Evolutionary conservation across 2,113 vertebrate genomes (phyloP).

Genomic region (Eidolon helvum): DNA sequence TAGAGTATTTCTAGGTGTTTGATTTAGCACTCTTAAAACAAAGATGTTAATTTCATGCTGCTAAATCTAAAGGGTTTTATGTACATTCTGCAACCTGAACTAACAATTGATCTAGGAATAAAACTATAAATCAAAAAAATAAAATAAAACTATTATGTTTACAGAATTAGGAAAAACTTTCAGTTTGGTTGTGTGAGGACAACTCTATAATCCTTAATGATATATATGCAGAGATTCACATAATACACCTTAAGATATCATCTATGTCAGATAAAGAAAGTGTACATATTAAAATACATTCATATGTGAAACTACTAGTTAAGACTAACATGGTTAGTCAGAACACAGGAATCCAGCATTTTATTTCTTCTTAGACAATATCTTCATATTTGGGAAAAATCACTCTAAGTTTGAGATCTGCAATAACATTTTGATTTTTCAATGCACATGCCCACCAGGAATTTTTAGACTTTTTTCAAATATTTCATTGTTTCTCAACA

Average conservation of each 20-base stretch:
- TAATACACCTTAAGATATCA: constrained; percentile 1
- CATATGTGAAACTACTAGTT: not conserved
- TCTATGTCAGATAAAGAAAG: not conserved
- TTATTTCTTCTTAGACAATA: not conserved
- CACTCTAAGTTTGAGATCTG: constrained; percentile 1
- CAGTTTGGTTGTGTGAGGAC: not conserved
- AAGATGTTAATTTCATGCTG: not conserved
- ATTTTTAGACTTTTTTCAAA: constrained; percentile 19
- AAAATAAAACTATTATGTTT: not conserved
- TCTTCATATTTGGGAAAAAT: not conserved
- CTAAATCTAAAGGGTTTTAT: not conserved
- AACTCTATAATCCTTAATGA: not conserved
- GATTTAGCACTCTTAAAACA: not conserved
- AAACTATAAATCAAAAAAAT: constrained; percentile 26
- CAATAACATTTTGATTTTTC: not conserved
- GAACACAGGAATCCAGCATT: not conserved
- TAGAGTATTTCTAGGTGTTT: not conserved
- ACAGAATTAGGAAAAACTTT: constrained; percentile 34
- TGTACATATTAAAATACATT: not conserved
- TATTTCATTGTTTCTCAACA: not conserved
- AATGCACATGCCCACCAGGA: not conserved
- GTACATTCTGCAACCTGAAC: not conserved
- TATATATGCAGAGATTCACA: not conserved
- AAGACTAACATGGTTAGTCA: not conserved
- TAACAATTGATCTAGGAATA: not conserved